Evolutionary conservation across 2,797 vertebrate genomes (phyloP), one percentile per base, ranked within the genome.

Genomic region (Rhynchonycteris naso): DNA sequence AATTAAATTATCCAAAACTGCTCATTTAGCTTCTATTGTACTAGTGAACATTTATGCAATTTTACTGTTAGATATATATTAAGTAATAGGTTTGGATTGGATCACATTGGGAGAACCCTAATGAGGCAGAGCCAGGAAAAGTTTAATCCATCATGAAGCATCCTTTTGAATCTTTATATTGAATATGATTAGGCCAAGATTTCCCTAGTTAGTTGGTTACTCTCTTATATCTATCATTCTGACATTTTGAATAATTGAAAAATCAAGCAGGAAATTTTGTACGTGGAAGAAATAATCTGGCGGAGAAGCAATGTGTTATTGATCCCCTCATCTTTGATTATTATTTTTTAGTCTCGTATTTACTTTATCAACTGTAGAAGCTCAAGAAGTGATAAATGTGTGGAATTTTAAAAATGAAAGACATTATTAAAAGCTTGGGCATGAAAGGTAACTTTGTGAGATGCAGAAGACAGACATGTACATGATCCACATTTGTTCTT

Each of bases 1-100:
- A 98, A 98, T 98, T 98, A 97, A 98, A 98, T 98, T 98, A 98
- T 97, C 96, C 96, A 96, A 98, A 98, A 97, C 97, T 97, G 95
- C 97, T 98, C 97, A 98, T 98, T 98, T 98, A 97, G 97, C 95
- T 96, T 97, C 95, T 97, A 87, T 98, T 98, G 96, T 95, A 97
- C 93, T 90, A 92, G 96, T 96, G 97, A 97, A 97, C 97, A 95
- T 91, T 68, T 97, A 93, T 96, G 92, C 94, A 96, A 95, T 96
- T 97, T 96, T 98, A 97, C 97, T 97, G 91, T 97, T 97, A 94
- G 90, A 97, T 43, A 19, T 85, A 59, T 92, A 96, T 76, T 91
- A 97, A 90, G 94, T 97, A 97, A 94, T 96, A 97, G 75, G 61
- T 97, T 98, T 97, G 94, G 38, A 96, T 86, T 92, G 93, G 96